These are phyloP conservation scores for Mystacornis crossleyi DNA, from an alignment of 2,113 vertebrate species.

Conservation along the genomic window DNA sequence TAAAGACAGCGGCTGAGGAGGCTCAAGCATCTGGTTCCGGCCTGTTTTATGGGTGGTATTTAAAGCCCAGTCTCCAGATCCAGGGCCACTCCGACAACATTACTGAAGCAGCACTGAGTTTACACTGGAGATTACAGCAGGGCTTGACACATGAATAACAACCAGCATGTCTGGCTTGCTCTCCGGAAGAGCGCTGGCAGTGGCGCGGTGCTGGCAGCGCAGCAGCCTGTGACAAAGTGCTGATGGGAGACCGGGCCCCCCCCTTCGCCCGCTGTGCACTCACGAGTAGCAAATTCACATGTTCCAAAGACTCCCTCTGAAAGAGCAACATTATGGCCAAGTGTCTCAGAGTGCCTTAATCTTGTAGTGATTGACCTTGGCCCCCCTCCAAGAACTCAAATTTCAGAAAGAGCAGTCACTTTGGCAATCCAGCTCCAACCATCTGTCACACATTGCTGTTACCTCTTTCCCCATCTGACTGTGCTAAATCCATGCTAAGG, in stretches of 20 bases:
- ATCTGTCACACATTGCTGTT: not conserved
- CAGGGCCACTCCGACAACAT: rapidly evolving
- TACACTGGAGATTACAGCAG: not conserved
- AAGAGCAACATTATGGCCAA: not conserved
- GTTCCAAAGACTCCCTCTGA: not conserved
- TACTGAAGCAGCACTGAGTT: not conserved
- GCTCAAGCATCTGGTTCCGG: not conserved
- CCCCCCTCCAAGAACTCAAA: not conserved
- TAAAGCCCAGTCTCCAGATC: not conserved
- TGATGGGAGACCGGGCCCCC: rapidly evolving
- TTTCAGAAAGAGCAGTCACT: not conserved
- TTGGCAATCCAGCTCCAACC: not conserved
- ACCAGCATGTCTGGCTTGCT: not conserved
- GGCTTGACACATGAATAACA: not conserved
- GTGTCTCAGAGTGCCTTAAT: not conserved
- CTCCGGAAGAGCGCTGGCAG: not conserved
- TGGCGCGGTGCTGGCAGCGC: not conserved
- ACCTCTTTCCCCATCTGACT: not conserved
- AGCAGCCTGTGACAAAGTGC: conserved; percentile 2
- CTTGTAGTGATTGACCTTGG: conserved; percentile 17
- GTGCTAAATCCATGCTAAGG: not conserved
- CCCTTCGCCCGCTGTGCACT: not conserved
- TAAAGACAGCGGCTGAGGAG: not conserved
- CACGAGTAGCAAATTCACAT: not conserved
- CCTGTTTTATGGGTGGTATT: not conserved